A percentile compares a stretch with the other conserved stretches of the same genome.
phyloP scores from a whole-genome alignment of 1,140 invertebrate genomes.

The Limonius californicus region DNA sequence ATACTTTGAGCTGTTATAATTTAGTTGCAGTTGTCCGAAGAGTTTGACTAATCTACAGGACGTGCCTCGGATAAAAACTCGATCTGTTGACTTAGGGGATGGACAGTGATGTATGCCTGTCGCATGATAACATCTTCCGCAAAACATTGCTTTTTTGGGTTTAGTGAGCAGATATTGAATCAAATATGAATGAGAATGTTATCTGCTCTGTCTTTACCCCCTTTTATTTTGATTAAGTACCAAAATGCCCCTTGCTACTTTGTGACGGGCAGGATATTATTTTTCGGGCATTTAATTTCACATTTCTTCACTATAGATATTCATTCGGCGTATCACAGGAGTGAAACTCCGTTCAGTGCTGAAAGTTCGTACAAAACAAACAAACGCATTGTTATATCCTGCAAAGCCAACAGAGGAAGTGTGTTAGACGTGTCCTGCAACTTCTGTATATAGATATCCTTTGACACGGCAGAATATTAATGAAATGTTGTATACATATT shows the following conservation, averaged over 20 bases:
- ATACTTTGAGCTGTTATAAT: constrained; percentile 20
- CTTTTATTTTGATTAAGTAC: not conserved
- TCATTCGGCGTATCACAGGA: no score
- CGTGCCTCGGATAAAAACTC: constrained; percentile 25
- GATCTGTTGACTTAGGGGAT: constrained; percentile 6
- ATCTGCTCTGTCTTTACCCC: not conserved
- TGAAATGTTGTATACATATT: constrained; percentile 29
- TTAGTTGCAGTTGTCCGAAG: constrained; percentile 29
- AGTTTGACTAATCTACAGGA: constrained; percentile 35
- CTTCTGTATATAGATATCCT: constrained; percentile 21
- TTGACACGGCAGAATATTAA: constrained; percentile 28
- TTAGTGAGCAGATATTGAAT: constrained; percentile 15
- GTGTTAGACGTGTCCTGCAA: constrained; percentile 5
- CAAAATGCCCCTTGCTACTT: no score
- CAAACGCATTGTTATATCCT: constrained; percentile 13
- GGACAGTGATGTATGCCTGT: constrained; percentile 32
- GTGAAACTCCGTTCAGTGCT: no score
- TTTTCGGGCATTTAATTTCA: no score
- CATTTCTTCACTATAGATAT: no score
- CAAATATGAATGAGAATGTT: constrained; percentile 11
- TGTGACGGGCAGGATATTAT: no score
- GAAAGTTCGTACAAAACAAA: not conserved
- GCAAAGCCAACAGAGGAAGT: not conserved
- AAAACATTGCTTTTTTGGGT: constrained; percentile 10
- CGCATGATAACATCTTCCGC: constrained; percentile 32